phyloP scores from a whole-genome alignment of 2,888 invertebrate genomes.

The Empis stercorea region DNA sequence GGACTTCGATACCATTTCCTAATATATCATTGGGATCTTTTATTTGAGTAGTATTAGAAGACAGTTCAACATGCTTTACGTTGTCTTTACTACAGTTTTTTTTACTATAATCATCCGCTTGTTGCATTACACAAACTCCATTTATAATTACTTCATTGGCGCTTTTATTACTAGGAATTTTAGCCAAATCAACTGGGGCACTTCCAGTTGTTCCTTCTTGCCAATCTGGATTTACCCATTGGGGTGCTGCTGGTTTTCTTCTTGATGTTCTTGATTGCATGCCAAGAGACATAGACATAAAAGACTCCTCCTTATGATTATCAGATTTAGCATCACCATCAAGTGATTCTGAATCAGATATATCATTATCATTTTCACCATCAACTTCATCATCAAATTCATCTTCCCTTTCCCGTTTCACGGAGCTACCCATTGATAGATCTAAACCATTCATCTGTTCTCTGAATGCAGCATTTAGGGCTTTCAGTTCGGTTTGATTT shows the following conservation, averaged over 20 bases:
- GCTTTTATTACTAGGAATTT: slow-evolving; percentile 1
- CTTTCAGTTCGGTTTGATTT: slow-evolving; percentile 41
- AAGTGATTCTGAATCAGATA: slow-evolving; percentile 15
- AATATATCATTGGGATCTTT: too few relatives aligned
- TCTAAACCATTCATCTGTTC: slow-evolving; percentile 78
- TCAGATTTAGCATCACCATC: slow-evolving; percentile 20
- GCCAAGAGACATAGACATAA: slow-evolving; percentile 16
- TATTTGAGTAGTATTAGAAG: too few relatives aligned
- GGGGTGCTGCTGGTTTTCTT: slow-evolving; percentile 90
- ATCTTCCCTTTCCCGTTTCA: slow-evolving; percentile 55
- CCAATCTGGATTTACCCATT: slow-evolving; percentile 95
- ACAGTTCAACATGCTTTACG: slow-evolving; percentile 47
- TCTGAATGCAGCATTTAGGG: slow-evolving; percentile 48
- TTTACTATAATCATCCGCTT: slow-evolving; percentile 54
- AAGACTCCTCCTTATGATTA: slow-evolving; percentile 15
- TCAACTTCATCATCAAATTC: slow-evolving; percentile 48
- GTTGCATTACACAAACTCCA: slow-evolving; percentile 85
- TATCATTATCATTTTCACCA: slow-evolving; percentile 25
- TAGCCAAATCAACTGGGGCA: too few relatives aligned
- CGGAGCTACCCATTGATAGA: slow-evolving; percentile 43
- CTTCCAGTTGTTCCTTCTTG: slow-evolving; percentile 45
- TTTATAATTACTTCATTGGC: slow-evolving; percentile 77
- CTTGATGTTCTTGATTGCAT: slow-evolving; percentile 46
- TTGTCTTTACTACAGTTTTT: slow-evolving; percentile 24
- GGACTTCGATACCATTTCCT: too few relatives aligned